Conservation (phyloP, 2,888 invertebrate species). For the Aromia moschata region DNA sequence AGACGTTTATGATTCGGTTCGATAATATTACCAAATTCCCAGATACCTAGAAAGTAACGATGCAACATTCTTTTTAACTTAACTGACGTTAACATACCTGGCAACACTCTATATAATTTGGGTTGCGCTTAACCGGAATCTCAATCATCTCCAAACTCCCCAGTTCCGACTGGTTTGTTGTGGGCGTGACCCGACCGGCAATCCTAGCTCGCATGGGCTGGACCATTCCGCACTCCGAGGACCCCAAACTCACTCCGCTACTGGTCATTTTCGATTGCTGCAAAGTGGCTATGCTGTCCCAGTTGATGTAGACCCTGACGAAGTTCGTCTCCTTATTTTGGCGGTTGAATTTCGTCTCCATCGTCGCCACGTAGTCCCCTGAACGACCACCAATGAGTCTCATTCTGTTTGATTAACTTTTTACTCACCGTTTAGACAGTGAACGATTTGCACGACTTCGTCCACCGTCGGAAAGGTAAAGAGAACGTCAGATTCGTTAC, state of each 20-base stretch:
- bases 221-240: slow-evolving; percentile 62
- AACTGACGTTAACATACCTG: slow-evolving; percentile 59
- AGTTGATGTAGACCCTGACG: slow-evolving; percentile 79
- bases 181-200: slow-evolving; percentile 79
- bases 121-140: slow-evolving; percentile 70
- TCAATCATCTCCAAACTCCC: slow-evolving; percentile 77
- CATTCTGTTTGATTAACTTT: no score
- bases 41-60: slow-evolving; percentile 52
- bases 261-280: slow-evolving; percentile 63
- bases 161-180: slow-evolving; percentile 70
- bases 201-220: slow-evolving; percentile 75
- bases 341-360: slow-evolving; percentile 69
- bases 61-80: background rate
- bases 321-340: slow-evolving; percentile 65
- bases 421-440: slow-evolving; percentile 71
- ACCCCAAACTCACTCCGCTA: slow-evolving; percentile 59
- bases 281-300: slow-evolving; percentile 68
- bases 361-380: slow-evolving; percentile 73
- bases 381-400: slow-evolving; percentile 49
- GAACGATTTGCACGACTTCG: slow-evolving; percentile 72
- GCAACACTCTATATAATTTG: slow-evolving; percentile 71
- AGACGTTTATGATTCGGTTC: slow-evolving; percentile 63
- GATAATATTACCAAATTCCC: slow-evolving; percentile 62
- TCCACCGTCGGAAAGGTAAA: slow-evolving; percentile 79
- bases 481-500: slow-evolving; percentile 61